phyloP scores from a whole-genome alignment of 2,888 invertebrate genomes.

The Tetranychus piercei region DNA sequence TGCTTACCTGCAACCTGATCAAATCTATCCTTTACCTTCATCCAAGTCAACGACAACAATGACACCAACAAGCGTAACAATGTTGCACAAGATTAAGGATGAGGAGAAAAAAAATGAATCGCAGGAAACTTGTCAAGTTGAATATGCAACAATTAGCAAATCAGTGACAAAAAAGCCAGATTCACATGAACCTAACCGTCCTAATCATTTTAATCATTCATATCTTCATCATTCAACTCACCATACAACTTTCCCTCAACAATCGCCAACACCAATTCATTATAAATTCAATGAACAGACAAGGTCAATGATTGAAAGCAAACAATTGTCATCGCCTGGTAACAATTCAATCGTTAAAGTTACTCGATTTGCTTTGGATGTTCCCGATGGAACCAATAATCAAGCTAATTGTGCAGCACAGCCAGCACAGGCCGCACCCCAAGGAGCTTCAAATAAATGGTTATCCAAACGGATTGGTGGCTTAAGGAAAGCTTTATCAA shows the following conservation, averaged over 20 bases:
- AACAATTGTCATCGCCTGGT: neutral
- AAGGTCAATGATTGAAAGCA: no score
- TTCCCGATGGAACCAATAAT: neutral
- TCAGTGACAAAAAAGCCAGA: neutral
- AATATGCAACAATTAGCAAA: neutral
- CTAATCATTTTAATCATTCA: neutral
- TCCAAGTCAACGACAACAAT: neutral
- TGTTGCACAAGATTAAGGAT: no score
- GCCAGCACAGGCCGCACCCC: neutral
- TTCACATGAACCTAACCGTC: neutral
- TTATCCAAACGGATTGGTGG: neutral
- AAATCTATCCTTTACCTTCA: conserved; percentile 5
- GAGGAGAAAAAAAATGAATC: no score
- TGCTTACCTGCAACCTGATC: conserved; percentile 2
- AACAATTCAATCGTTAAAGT: neutral
- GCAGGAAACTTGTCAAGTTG: neutral
- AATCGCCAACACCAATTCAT: neutral
- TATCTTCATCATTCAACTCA: neutral
- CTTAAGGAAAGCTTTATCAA: neutral
- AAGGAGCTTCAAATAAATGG: neutral
- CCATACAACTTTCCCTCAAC: neutral
- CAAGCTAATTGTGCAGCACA: neutral
- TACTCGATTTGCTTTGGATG: neutral
- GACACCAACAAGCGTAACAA: no score
- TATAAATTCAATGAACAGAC: neutral